A percentile compares a stretch with the other conserved stretches of the same genome.
Conservation (phyloP, 1,140 invertebrate species). For the Ceratina calcarata region DNA sequence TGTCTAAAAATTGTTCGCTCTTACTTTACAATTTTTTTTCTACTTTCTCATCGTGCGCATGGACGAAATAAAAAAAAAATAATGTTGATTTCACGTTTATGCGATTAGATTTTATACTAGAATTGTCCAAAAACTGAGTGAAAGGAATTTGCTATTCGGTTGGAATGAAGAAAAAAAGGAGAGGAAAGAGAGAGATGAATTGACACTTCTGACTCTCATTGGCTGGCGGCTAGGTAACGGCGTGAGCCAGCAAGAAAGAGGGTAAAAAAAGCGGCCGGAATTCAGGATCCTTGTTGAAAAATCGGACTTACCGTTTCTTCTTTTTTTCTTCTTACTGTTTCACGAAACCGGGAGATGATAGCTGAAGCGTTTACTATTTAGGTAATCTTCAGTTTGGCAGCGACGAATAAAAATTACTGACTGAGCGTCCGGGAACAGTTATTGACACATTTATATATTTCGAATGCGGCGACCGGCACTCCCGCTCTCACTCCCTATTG, state of each 20-base stretch:
- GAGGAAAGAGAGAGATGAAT: neutral
- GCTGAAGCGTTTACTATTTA: slow-evolving; percentile 14
- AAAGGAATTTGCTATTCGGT: neutral
- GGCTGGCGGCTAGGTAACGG: neutral
- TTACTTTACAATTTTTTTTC: neutral
- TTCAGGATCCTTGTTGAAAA: neutral
- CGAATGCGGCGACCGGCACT: slow-evolving; percentile 60
- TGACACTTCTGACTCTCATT: neutral
- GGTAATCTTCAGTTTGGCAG: slow-evolving; percentile 46
- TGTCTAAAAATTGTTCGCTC: neutral
- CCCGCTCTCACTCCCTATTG: slow-evolving; percentile 58
- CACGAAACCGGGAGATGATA: slow-evolving; percentile 8
- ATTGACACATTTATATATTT: slow-evolving; percentile 69
- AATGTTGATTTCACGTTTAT: too few relatives aligned
- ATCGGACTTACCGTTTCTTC: slow-evolving; percentile 27
- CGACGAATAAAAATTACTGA: slow-evolving; percentile 53
- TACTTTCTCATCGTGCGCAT: too few relatives aligned
- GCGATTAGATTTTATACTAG: too few relatives aligned
- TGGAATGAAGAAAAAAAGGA: neutral
- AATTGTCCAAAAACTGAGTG: neutral
- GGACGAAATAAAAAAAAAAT: too few relatives aligned
- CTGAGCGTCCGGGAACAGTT: slow-evolving; percentile 57
- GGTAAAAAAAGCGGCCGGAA: neutral
- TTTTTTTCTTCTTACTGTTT: neutral
- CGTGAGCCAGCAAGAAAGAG: neutral